A percentile compares a stretch with the other conserved stretches of the same genome.
phyloP scores from a whole-genome alignment of 2,888 invertebrate species.

The Ornithoptera priamus region DNA sequence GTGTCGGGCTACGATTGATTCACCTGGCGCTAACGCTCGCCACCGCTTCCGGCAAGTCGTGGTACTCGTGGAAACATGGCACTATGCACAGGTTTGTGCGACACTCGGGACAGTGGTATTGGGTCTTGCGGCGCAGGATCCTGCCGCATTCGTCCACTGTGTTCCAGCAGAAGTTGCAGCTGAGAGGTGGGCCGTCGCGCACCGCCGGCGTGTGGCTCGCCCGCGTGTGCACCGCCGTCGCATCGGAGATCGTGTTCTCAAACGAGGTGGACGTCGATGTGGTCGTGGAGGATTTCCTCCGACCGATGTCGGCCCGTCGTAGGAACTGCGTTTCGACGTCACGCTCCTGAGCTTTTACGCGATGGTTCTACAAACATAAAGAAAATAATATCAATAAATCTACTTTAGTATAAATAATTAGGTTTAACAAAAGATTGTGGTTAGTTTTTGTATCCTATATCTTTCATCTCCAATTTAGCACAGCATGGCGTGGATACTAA shows the following conservation, averaged over 20 bases:
- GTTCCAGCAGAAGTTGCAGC: constrained; percentile 95
- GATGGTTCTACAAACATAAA: constrained; percentile 40
- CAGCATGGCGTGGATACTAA: too few relatives aligned
- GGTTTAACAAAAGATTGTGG: too few relatives aligned
- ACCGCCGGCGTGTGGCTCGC: constrained; percentile 92
- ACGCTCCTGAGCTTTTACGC: constrained; percentile 38
- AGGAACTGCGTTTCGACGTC: constrained; percentile 53
- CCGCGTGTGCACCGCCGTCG: constrained; percentile 54
- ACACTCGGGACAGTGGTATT: constrained; percentile 94
- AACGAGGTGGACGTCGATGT: constrained; percentile 39
- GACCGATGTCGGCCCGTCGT: constrained; percentile 41
- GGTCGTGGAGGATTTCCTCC: constrained; percentile 41
- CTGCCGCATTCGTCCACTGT: constrained; percentile 91
- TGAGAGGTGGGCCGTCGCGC: constrained; percentile 89
- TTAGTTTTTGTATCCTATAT: too few relatives aligned
- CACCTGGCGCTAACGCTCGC: constrained; percentile 40
- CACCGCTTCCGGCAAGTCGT: constrained; percentile 77
- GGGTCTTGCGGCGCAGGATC: constrained; percentile 91
- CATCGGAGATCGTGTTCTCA: constrained; percentile 35
- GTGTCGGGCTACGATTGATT: not conserved
- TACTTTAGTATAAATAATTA: too few relatives aligned
- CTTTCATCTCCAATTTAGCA: too few relatives aligned
- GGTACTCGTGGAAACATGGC: constrained; percentile 93
- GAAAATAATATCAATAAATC: not conserved
- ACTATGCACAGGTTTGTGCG: constrained; percentile 94